Evolutionary conservation across 2,113 vertebrate genomes (phyloP), one percentile per base, ranked within the genome.

Genomic region (Megalops atlanticus): DNA sequence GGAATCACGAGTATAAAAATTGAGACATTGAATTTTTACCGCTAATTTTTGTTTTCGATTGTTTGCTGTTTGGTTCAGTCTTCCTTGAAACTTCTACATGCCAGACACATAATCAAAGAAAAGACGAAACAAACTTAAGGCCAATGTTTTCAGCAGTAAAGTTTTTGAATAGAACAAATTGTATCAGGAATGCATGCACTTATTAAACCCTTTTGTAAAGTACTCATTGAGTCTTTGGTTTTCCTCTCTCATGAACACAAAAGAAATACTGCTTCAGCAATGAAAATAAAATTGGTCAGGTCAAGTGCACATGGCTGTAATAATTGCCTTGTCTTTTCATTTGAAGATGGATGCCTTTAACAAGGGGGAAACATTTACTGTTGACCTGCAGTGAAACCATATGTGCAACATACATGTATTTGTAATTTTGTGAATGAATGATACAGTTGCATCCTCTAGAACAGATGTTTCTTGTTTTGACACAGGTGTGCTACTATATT

Each of bases 181-280:
- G 94, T 98, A 95, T 95, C 92, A 93, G 93, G 91, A 93, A 92
- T 96, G 96, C 97, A 98, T 97, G 96, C 95, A 91, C 93, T 94
- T 94, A 96, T 95, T 96, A 97, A 97, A 93, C 92, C 85, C 92
- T 95, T 95, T 96, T 96, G 90, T 96, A 96, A 94, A 95, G 90
- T 94, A 94, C 86, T 81, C 86, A 83, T 89, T 77, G 69, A 47
- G 41, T 74, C 69, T 39, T 52, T n/a, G n/a, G n/a, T n/a, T 52
- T 72, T 72, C 14, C 49, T 21, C 33, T 21, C 49, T 54, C 18
- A 54, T 24, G 18, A 4, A 24, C 24, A 54, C 18, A 54, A 24
- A 2, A 24, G 49, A 54, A 54, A 21, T 54, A 24, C n/a, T n/a
- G n/a, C n/a, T n/a, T n/a, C n/a, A n/a, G n/a, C n/a, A n/a, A n/a